Percentiles rank a stretch among this genome's conserved stretches.
Conservation (phyloP, 2,888 invertebrate genomes). For the Gortyna flavago region DNA sequence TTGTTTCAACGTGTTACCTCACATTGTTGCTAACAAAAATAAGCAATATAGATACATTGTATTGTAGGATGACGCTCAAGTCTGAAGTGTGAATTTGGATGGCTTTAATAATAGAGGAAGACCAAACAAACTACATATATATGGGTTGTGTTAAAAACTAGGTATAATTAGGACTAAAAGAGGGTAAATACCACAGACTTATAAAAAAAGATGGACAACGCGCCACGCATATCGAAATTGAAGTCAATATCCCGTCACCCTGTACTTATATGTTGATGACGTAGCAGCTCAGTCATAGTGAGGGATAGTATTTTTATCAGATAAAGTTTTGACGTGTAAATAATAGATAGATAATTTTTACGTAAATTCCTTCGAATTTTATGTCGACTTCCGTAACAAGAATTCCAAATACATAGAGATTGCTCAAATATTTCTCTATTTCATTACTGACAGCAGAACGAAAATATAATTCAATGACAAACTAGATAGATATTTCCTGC, state of each 20-base stretch:
- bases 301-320: too few relatives aligned
- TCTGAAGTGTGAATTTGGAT: background rate
- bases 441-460: slow-evolving; percentile 11
- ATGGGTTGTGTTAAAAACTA: background rate
- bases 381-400: background rate
- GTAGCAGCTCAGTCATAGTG: too few relatives aligned
- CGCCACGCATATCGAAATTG: too few relatives aligned
- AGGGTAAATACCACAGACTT: too few relatives aligned
- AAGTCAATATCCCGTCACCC: too few relatives aligned
- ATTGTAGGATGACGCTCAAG: too few relatives aligned
- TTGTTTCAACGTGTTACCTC: slow-evolving; percentile 1
- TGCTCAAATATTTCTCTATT: slow-evolving; percentile 17
- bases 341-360: background rate
- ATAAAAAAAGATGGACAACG: too few relatives aligned
- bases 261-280: too few relatives aligned
- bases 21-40: background rate
- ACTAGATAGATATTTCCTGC: slow-evolving; percentile 47
- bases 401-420: background rate
- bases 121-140: background rate
- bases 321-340: too few relatives aligned
- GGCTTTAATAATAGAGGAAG: background rate
- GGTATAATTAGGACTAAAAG: accelerated
- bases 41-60: too few relatives aligned
- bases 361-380: background rate
- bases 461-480: slow-evolving; percentile 41